Conservation (phyloP, 2,113 vertebrate genomes). For the Bubo bubo region DNA sequence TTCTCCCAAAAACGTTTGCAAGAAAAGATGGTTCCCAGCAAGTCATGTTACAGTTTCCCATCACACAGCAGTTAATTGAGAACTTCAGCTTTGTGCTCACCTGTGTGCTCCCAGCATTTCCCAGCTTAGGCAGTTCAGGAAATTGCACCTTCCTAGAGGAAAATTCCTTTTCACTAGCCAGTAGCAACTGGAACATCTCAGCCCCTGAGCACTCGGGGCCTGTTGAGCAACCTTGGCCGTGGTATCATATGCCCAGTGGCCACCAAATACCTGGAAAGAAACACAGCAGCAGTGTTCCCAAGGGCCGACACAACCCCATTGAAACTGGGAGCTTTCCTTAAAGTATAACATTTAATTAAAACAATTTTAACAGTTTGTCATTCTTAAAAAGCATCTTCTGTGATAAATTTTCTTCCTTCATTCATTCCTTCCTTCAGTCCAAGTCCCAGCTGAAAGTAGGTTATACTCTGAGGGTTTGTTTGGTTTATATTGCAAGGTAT, state of each 20-base stretch:
- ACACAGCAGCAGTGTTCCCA: background rate
- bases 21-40: conserved; percentile 9
- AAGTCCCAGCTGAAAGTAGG: background rate
- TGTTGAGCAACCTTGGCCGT: background rate
- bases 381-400: background rate
- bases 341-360: background rate
- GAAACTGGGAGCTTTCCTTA: background rate
- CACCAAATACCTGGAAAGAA: background rate
- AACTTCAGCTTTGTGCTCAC: background rate
- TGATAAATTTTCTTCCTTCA: background rate
- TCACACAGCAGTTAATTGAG: conserved; percentile 2
- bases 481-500: background rate
- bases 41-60: background rate
- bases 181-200: background rate
- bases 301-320: background rate
- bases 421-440: background rate
- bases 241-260: background rate
- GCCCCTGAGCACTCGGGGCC: background rate
- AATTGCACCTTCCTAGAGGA: background rate
- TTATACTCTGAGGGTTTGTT: background rate
- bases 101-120: background rate
- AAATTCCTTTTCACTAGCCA: background rate
- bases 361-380: background rate
- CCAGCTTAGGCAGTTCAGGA: background rate
- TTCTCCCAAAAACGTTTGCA: background rate